A percentile compares a stretch with the other conserved stretches of the same genome.
Evolutionary conservation across 2,797 vertebrate genomes (phyloP).

Genomic region (Carduelis carduelis): DNA sequence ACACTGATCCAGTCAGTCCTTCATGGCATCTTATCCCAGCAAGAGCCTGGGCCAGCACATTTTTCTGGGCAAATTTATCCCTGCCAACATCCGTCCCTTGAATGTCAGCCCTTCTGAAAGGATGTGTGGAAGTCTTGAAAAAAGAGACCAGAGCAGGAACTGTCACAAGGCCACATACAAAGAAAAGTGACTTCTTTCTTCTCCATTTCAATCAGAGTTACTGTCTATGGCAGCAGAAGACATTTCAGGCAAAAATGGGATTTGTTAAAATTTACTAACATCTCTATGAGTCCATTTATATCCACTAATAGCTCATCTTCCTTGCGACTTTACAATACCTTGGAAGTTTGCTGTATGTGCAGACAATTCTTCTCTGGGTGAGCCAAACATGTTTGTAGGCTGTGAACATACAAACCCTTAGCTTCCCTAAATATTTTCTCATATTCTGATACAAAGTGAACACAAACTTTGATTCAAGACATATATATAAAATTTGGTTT

Average conservation of each 20-base stretch:
- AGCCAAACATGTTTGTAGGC: neutral
- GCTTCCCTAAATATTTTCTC: neutral
- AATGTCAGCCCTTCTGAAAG: neutral
- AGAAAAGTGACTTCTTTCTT: neutral
- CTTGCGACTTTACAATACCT: neutral
- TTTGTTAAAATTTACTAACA: neutral
- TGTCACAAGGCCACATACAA: neutral
- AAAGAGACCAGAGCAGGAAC: neutral
- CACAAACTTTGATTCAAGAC: neutral
- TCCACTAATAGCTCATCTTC: neutral
- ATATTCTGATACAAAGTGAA: neutral
- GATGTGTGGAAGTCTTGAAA: neutral
- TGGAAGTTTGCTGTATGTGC: neutral
- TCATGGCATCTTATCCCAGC: neutral
- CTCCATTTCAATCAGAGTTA: neutral
- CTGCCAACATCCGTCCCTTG: accelerated
- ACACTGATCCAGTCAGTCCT: neutral
- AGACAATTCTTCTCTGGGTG: neutral
- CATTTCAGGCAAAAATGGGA: neutral
- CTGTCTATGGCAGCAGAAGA: neutral
- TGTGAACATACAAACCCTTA: neutral
- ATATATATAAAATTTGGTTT: neutral
- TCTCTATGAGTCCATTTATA: neutral
- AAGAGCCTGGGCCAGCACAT: neutral
- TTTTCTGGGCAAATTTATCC: neutral